Conservation (phyloP, 1,140 invertebrate species). For the Platyscapa corneri region DNA sequence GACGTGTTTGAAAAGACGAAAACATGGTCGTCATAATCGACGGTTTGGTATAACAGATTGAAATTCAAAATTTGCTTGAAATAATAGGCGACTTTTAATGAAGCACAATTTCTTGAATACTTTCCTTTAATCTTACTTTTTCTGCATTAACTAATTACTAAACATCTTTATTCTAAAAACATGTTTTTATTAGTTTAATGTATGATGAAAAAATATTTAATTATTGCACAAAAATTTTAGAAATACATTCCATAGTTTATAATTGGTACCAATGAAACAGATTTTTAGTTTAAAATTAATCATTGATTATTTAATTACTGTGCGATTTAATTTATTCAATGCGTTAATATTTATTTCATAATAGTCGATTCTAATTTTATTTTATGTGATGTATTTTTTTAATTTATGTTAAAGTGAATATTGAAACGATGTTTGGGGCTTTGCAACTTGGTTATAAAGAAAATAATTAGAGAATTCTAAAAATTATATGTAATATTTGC, state of each 20-base stretch:
- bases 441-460: no score
- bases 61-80: neutral
- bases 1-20: constrained; percentile 63
- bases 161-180: neutral
- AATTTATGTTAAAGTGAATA: no score
- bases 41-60: constrained; percentile 51
- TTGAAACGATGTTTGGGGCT: no score
- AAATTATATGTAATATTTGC: neutral
- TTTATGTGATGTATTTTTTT: no score
- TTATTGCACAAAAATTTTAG: neutral
- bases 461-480: neutral
- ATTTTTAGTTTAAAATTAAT: neutral
- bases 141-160: neutral
- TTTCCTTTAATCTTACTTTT: neutral
- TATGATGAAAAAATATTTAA: neutral
- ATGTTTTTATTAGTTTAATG: neutral
- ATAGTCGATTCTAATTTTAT: neutral
- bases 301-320: neutral
- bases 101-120: neutral
- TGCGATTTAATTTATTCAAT: neutral
- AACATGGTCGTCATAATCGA: constrained; percentile 63
- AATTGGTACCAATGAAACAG: neutral
- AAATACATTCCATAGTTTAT: neutral
- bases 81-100: neutral
- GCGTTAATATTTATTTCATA: neutral